Conservation (phyloP, 2,888 invertebrate genomes). For the Caenorhabditis sp. region DNA sequence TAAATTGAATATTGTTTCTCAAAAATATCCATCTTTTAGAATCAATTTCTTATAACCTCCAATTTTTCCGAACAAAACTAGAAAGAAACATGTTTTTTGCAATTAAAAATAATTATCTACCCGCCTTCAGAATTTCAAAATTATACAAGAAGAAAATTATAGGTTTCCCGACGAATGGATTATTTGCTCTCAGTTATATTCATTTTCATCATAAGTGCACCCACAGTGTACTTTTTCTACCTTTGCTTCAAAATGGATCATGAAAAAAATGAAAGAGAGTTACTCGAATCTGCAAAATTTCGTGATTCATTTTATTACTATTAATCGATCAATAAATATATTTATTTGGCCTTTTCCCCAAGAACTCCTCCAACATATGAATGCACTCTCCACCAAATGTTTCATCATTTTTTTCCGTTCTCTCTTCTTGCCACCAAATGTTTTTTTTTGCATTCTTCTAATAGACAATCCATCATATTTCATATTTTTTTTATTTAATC, state of each 20-base stretch:
- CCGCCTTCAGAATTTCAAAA: not conserved
- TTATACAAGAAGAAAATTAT: not conserved
- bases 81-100: too few relatives aligned
- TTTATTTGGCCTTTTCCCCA: not conserved
- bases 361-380: not conserved
- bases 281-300: constrained; percentile 25
- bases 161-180: constrained; percentile 56
- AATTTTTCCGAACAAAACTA: too few relatives aligned
- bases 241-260: constrained; percentile 39
- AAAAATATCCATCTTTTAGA: too few relatives aligned
- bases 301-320: constrained; percentile 33
- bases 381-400: too few relatives aligned
- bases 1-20: not conserved
- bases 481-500: not conserved
- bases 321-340: not conserved
- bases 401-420: not conserved
- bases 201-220: constrained; percentile 50
- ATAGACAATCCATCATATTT: not conserved
- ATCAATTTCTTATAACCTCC: too few relatives aligned
- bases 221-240: constrained; percentile 51
- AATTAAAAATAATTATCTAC: too few relatives aligned
- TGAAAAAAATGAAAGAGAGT: constrained; percentile 11
- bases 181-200: constrained; percentile 47
- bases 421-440: not conserved
- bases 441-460: not conserved